Conservation (phyloP, 2,113 vertebrate genomes). For the Poeciliopsis retropinna region DNA sequence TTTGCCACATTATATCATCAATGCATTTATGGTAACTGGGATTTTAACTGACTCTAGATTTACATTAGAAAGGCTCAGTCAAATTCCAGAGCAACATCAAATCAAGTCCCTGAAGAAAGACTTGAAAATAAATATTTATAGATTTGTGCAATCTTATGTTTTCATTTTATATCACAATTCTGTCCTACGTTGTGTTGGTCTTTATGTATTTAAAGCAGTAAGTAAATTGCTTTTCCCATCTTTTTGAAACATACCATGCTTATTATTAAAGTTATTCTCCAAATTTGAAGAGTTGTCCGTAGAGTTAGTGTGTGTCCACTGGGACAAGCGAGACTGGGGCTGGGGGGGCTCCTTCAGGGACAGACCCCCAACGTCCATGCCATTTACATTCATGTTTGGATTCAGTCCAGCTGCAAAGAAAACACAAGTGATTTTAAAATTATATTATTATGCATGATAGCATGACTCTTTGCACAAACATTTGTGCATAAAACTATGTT, state of each 20-base stretch:
- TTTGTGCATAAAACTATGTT: not conserved
- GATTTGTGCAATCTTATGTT: too few relatives aligned
- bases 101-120: not conserved
- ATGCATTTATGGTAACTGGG: too few relatives aligned
- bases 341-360: constrained; percentile 94
- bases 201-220: not conserved
- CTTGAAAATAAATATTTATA: not conserved
- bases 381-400: constrained; percentile 95
- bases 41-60: not conserved
- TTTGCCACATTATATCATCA: too few relatives aligned
- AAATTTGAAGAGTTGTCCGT: constrained; percentile 93
- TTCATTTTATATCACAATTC: too few relatives aligned
- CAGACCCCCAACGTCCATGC: constrained; percentile 93
- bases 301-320: constrained; percentile 97
- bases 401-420: constrained; percentile 89
- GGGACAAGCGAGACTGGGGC: constrained; percentile 97
- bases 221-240: not conserved
- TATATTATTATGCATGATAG: not conserved
- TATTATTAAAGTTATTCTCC: constrained; percentile 94
- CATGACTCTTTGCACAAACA: not conserved
- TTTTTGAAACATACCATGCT: constrained; percentile 83
- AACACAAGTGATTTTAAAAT: not conserved
- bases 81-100: not conserved
- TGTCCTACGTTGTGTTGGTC: too few relatives aligned
- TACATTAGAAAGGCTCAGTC: not conserved